These are phyloP conservation scores for Tor tambroides DNA, from an alignment of 2,113 vertebrate species.

Conservation along the genomic window DNA sequence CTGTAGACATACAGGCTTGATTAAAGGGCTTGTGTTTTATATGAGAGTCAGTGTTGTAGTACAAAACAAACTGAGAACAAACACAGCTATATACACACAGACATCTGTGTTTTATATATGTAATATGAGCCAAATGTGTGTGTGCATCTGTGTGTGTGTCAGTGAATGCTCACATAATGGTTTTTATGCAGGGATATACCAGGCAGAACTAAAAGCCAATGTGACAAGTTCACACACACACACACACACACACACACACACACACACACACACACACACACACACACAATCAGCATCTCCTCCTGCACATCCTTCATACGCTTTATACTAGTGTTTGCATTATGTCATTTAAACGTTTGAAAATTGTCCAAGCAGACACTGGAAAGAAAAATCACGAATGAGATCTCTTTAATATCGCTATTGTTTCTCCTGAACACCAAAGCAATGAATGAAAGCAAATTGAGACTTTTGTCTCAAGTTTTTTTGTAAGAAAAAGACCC, in stretches of 20 bases:
- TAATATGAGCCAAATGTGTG: constrained; percentile 16
- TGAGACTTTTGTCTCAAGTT: not conserved
- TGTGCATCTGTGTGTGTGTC: not conserved
- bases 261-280: not conserved
- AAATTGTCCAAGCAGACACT: not conserved
- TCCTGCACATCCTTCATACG: not conserved
- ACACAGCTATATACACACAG: constrained; percentile 32
- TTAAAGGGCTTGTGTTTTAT: constrained; percentile 27
- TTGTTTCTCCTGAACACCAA: not conserved
- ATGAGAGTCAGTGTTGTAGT: constrained; percentile 25
- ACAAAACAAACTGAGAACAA: constrained; percentile 23
- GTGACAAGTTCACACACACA: not conserved
- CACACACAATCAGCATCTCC: not conserved
- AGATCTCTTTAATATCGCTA: not conserved
- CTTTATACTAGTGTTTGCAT: not conserved
- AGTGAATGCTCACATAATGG: not conserved
- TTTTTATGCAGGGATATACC: constrained; percentile 9
- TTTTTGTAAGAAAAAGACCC: not conserved
- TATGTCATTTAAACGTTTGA: not conserved
- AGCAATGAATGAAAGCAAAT: not conserved
- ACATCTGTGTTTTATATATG: constrained; percentile 38
- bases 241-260: not conserved
- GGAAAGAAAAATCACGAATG: not conserved
- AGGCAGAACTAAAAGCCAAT: not conserved
- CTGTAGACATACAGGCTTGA: constrained; percentile 30